Percentiles rank a stretch among this genome's conserved stretches.
Conservation (phyloP, 1,140 invertebrate species). For the Cardiocondyla obscurior region DNA sequence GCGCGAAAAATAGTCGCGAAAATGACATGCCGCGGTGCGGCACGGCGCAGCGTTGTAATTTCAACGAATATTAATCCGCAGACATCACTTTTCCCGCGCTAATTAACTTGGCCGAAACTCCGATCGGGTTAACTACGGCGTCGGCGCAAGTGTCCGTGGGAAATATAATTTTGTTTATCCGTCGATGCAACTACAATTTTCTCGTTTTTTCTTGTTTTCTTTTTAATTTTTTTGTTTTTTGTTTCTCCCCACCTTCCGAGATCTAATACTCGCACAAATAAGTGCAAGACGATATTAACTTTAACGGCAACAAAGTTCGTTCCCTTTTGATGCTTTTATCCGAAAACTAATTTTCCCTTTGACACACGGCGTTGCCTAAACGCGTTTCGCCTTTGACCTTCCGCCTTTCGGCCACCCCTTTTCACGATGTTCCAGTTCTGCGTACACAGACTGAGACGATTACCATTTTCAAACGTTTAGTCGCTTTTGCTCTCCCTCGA, state of each 20-base stretch:
- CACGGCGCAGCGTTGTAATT: conserved; percentile 7
- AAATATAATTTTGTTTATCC: neutral
- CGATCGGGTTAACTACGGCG: neutral
- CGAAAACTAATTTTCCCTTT: conserved; percentile 66
- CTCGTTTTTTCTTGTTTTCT: too few species aligned
- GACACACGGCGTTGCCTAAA: conserved; percentile 49
- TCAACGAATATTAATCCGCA: conserved; percentile 40
- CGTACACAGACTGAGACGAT: conserved; percentile 41
- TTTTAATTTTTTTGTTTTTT: too few species aligned
- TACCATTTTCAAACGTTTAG: conserved; percentile 53
- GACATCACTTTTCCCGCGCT: neutral
- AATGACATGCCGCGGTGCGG: neutral
- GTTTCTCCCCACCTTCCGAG: too few species aligned
- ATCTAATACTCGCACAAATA: conserved; percentile 42
- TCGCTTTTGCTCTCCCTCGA: conserved; percentile 23
- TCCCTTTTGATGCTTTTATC: conserved; percentile 58
- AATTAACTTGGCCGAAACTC: conserved; percentile 18
- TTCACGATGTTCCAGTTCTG: conserved; percentile 15
- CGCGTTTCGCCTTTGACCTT: conserved; percentile 59
- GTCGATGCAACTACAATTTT: neutral
- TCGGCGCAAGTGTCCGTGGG: neutral
- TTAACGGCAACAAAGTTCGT: conserved; percentile 22
- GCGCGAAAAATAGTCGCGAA: conserved; percentile 18
- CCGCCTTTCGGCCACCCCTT: neutral
- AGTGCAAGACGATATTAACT: conserved; percentile 59